Base-by-base conservation (phyloP, 1,140 invertebrate genomes). In the Centruroides sculpturatus region DNA sequence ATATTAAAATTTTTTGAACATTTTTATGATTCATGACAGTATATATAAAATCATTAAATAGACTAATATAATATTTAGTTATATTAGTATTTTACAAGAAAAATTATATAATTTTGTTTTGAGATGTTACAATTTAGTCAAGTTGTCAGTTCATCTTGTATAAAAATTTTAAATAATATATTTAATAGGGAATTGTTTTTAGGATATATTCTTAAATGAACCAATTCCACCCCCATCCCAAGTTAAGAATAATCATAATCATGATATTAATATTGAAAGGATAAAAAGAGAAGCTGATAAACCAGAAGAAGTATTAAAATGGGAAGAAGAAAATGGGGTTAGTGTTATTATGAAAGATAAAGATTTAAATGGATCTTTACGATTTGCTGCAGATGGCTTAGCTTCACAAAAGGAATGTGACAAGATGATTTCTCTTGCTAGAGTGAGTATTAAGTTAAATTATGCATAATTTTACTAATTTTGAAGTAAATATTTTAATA, bases 331-430 rank as follows among this genome's bases (percentile, higher is more conserved):
- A 47, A 64, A 69, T 13, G 64, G 64, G 12, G 66, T 61, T 64
- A 65, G 9, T 3, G 35, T 47, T 35, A 34, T 47, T 11, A 61
- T 67, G 61, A 52, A 55, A 52, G 70, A 67, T n/a, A 64, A 66
- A 34, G 68, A 73, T 9, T 61, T 76, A 0, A 65, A 69, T 35
- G 73, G 73, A 50, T 63, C 68, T 12, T 67, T 73, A 61, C 66
- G 70, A 66, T 73, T 73, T 66, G 69, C 75, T 8, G 74, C 75
- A 6, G 78, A 82, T 64, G 76, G 76, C 36, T 67, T 82, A 34
- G 66, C 77, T 10, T 74, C 72, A 11, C 59, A 71, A n/a, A 69
- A 68, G 7, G 75, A 82, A 63, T 83, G 82, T 63, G 59, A 76
- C 56, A 65, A 70, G 11, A 66, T 82, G 10, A 72, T 79, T 23